Conservation (phyloP, 2,797 vertebrate genomes). For the Caiman crocodilus region DNA sequence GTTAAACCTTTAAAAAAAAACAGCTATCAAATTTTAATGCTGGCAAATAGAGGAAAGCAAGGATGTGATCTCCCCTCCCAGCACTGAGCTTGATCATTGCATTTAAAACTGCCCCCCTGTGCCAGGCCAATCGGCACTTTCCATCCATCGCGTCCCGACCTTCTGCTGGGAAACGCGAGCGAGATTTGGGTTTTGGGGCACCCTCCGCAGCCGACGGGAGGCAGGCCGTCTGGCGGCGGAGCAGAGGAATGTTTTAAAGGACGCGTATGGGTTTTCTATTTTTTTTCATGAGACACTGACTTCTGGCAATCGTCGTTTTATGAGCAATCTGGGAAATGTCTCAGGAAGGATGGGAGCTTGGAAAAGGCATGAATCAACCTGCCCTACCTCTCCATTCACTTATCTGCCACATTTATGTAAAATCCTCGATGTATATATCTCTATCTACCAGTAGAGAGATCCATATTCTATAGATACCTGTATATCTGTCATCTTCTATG, state of each 20-base stretch:
- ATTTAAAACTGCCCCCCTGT: constrained; percentile 1
- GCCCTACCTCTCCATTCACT: not conserved
- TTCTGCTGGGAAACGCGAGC: not conserved
- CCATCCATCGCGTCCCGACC: constrained; percentile 21
- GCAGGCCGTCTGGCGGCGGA: too few species aligned
- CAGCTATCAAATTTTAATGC: too few species aligned
- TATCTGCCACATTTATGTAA: not conserved
- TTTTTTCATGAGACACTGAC: not conserved
- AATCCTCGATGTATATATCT: not conserved
- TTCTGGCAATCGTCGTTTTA: too few species aligned
- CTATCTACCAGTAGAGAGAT: not conserved
- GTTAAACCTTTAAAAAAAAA: not conserved
- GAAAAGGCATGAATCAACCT: not conserved
- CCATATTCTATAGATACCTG: not conserved
- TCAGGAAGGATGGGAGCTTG: not conserved
- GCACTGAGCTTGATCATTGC: not conserved
- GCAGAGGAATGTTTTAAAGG: too few species aligned
- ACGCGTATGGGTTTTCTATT: not conserved
- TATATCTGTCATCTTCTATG: not conserved
- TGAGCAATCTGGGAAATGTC: not conserved
- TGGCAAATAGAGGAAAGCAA: not conserved
- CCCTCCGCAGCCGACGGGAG: not conserved
- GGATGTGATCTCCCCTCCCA: not conserved
- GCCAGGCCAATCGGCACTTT: not conserved
- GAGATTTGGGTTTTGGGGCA: not conserved